A percentile compares a stretch with the other conserved stretches of the same genome.
Conservation (phyloP, 1,140 invertebrate species). For the Drosophila pachea region DNA sequence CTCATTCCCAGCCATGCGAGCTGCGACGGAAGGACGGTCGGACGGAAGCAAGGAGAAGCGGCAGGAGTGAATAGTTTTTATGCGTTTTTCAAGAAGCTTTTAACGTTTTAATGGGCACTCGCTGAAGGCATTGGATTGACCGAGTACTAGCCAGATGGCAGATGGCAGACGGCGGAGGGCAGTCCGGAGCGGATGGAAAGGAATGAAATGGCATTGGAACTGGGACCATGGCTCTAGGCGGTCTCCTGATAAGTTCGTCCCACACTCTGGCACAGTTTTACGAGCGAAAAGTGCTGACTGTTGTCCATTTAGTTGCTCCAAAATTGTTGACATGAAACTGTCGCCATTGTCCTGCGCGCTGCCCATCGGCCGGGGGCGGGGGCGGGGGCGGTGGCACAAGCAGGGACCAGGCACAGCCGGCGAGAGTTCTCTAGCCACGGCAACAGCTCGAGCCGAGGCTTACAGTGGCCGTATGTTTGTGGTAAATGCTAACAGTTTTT, state of each 20-base stretch:
- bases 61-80: conserved; percentile 63
- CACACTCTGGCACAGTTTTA: conserved; percentile 43
- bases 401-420: no score
- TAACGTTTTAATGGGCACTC: conserved; percentile 74
- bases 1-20: no score
- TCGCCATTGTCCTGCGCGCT: conserved; percentile 39
- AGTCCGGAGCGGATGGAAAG: no score
- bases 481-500: conserved; percentile 74
- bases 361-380: neutral
- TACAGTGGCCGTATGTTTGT: conserved; percentile 58
- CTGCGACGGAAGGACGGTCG: no score
- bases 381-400: no score
- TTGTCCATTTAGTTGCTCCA: conserved; percentile 58
- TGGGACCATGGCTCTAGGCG: neutral
- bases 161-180: neutral
- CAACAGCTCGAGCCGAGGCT: conserved; percentile 1
- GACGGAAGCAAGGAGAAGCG: conserved; percentile 12
- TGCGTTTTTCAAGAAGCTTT: conserved; percentile 73
- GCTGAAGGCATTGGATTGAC: conserved; percentile 8
- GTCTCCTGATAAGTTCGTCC: neutral
- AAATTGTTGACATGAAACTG: conserved; percentile 67
- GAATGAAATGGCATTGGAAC: conserved; percentile 9
- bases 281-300: conserved; percentile 72
- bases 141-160: neutral
- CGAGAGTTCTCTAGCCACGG: neutral